phyloP scores from a whole-genome alignment of 2,113 vertebrate genomes.

The Petrocephalus zakoni region DNA sequence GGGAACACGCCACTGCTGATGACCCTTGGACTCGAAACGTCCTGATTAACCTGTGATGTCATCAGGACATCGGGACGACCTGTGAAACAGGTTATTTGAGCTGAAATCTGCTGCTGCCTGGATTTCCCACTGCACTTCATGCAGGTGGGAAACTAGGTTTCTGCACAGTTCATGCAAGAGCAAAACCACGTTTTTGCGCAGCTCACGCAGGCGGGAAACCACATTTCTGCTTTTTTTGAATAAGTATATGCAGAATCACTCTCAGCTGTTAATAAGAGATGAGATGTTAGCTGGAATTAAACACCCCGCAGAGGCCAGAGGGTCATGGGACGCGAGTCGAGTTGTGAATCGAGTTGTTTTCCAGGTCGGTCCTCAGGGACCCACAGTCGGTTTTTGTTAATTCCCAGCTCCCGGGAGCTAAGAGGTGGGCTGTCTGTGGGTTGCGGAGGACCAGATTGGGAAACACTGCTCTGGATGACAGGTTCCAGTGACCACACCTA shows the following conservation, averaged over 20 bases:
- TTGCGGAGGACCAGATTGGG: not conserved
- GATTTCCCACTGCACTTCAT: not conserved
- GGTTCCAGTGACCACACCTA: not conserved
- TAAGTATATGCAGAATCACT: not conserved
- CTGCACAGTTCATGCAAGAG: not conserved
- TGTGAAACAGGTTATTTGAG: not conserved
- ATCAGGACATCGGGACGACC: not conserved
- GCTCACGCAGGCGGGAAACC: not conserved
- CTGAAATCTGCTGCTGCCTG: not conserved
- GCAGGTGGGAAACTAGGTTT: not conserved
- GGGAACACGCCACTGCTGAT: constrained; percentile 10
- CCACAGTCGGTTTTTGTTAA: not conserved
- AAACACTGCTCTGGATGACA: not conserved
- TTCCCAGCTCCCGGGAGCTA: too few species aligned
- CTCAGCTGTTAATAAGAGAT: not conserved
- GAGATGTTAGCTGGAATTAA: not conserved
- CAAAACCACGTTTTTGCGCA: not conserved
- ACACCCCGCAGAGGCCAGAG: not conserved
- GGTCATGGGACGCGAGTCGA: not conserved
- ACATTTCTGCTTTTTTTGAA: not conserved
- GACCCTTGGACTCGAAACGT: constrained; percentile 16
- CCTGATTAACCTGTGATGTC: not conserved
- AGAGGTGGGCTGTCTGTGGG: too few species aligned
- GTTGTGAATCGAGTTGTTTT: not conserved
- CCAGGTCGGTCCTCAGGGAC: not conserved